Evolutionary conservation across 1,140 invertebrate genomes (phyloP).

Genomic region (Drosophila elegans): DNA sequence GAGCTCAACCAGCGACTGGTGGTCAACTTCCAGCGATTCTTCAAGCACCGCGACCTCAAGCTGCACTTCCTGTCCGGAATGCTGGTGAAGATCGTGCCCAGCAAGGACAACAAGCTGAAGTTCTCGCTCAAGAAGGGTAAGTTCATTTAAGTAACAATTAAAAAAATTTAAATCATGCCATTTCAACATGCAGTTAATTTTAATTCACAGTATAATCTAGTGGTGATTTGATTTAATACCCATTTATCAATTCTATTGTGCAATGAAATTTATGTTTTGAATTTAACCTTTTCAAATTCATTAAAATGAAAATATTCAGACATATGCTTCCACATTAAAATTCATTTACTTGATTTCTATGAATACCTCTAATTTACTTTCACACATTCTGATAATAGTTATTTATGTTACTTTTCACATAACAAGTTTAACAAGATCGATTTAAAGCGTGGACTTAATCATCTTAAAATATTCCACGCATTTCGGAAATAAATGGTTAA

Average conservation of each 20-base stretch:
- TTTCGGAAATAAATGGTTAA: neutral
- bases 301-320: neutral
- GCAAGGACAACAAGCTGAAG: constrained; percentile 80
- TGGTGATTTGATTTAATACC: no score
- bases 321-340: constrained; percentile 1
- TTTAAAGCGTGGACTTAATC: constrained; percentile 6
- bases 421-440: constrained; percentile 3
- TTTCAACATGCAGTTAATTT: no score
- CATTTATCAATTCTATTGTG: no score
- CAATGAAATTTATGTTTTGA: neutral
- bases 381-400: constrained; percentile 7
- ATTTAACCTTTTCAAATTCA: neutral
- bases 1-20: constrained; percentile 75
- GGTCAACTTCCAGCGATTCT: constrained; percentile 75
- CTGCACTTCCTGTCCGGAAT: constrained; percentile 78
- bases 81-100: constrained; percentile 80
- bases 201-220: no score
- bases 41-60: constrained; percentile 82
- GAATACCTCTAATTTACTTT: constrained; percentile 14
- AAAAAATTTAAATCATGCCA: no score
- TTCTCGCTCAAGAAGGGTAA: constrained; percentile 77
- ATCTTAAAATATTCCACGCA: constrained; percentile 18
- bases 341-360: constrained; percentile 9
- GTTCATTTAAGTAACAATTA: neutral
- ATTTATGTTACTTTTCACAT: neutral